phyloP scores from a whole-genome alignment of 2,888 invertebrate species.

The Pristionchus arcanus region DNA sequence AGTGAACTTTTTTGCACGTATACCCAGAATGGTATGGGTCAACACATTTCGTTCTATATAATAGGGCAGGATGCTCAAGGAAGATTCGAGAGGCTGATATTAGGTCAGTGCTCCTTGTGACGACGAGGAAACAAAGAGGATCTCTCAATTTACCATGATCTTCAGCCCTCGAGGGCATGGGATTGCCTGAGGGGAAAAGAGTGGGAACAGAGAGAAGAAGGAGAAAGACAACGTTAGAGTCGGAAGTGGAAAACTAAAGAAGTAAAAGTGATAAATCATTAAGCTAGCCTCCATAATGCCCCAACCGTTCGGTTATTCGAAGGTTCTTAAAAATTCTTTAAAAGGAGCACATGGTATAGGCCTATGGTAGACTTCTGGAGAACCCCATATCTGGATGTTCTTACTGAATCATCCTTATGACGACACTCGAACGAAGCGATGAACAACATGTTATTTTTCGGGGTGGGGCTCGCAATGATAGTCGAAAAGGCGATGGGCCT shows the following conservation, averaged over 20 bases:
- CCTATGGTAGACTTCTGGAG: neutral
- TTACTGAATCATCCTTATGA: neutral
- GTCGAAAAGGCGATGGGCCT: neutral
- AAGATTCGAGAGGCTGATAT: neutral
- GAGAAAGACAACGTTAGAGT: neutral
- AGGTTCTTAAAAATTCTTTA: neutral
- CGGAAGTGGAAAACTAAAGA: slow-evolving; percentile 23
- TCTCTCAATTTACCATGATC: neutral
- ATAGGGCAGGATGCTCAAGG: neutral
- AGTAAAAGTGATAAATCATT: slow-evolving; percentile 15
- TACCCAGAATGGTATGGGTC: neutral
- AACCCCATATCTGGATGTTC: neutral
- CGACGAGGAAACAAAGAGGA: neutral
- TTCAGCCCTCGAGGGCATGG: neutral
- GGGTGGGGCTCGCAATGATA: neutral
- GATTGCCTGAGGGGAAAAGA: neutral
- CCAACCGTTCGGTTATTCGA: neutral
- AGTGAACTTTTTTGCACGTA: slow-evolving; percentile 18
- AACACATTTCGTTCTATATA: neutral
- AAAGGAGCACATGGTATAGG: neutral
- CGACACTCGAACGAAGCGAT: neutral
- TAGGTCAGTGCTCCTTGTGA: neutral
- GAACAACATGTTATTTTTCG: slow-evolving; percentile 21
- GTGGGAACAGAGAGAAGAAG: neutral
- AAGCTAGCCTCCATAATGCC: neutral